phyloP scores from a whole-genome alignment of 2,888 invertebrate species.

The Amorpha juglandis region DNA sequence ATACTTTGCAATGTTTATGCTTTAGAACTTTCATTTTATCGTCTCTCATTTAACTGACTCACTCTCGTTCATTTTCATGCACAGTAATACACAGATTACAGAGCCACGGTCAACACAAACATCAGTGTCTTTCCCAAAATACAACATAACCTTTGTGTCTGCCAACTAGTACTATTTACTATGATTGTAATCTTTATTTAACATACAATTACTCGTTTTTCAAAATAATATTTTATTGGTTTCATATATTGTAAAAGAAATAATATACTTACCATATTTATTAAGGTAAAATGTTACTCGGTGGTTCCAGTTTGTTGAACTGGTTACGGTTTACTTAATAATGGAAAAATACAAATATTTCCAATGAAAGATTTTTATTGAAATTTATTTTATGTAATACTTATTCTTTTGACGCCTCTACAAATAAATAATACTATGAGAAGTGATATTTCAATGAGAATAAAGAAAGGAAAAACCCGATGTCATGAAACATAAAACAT shows the following conservation, averaged over 20 bases:
- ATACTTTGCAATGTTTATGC: no score
- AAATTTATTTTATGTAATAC: no score
- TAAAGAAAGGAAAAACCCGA: no score
- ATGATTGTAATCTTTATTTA: not conserved
- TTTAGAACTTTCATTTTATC: no score
- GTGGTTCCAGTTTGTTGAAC: not conserved
- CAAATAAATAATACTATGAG: no score
- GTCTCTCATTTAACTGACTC: no score
- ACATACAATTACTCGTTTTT: not conserved
- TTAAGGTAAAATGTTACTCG: conserved; percentile 2
- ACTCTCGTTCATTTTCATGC: no score
- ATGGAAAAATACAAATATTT: not conserved
- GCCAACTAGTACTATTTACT: not conserved
- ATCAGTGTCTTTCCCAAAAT: conserved; percentile 12
- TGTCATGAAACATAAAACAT: not conserved
- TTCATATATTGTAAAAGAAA: not conserved
- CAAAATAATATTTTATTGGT: not conserved
- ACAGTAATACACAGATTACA: not conserved
- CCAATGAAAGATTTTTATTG: no score
- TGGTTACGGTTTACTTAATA: not conserved
- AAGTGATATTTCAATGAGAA: no score
- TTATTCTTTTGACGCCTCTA: no score
- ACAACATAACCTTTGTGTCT: conserved; percentile 18
- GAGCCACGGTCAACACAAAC: conserved; percentile 8
- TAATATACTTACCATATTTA: not conserved